phyloP scores from a whole-genome alignment of 2,888 invertebrate species.

The Seira sanloemensis region DNA sequence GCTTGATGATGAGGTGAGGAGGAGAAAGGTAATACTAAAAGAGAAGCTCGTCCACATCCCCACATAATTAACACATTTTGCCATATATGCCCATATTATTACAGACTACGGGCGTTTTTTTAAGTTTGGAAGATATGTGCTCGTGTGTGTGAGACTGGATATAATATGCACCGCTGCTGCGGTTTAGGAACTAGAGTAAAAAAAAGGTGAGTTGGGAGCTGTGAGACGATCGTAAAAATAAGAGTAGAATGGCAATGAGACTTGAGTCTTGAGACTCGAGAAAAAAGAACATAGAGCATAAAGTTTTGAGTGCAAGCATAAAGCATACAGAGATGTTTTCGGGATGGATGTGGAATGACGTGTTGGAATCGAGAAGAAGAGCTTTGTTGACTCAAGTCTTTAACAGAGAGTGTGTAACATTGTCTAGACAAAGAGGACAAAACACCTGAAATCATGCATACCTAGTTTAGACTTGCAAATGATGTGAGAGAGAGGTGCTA shows the following conservation, averaged over 20 bases:
- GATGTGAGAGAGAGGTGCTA: no score
- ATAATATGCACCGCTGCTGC: no score
- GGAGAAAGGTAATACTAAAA: slow-evolving; percentile 38
- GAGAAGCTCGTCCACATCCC: slow-evolving; percentile 36
- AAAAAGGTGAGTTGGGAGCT: not conserved
- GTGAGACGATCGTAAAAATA: slow-evolving; percentile 55
- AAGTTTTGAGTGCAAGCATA: no score
- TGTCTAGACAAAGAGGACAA: slow-evolving; percentile 16
- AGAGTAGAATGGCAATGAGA: no score
- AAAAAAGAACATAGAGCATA: not conserved
- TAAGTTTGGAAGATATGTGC: not conserved
- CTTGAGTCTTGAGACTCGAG: not conserved
- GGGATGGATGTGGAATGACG: no score
- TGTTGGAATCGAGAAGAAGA: not conserved
- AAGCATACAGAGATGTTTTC: no score
- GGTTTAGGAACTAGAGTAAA: no score
- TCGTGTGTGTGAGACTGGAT: no score
- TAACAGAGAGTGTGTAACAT: not conserved
- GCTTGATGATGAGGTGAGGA: slow-evolving; percentile 21
- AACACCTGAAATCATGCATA: no score
- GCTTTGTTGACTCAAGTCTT: not conserved
- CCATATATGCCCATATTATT: not conserved
- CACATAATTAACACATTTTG: slow-evolving; percentile 58
- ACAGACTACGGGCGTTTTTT: not conserved
- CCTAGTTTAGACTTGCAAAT: no score